Evolutionary conservation across 2,888 invertebrate species (phyloP).

Genomic region (Harpalus rubripes): DNA sequence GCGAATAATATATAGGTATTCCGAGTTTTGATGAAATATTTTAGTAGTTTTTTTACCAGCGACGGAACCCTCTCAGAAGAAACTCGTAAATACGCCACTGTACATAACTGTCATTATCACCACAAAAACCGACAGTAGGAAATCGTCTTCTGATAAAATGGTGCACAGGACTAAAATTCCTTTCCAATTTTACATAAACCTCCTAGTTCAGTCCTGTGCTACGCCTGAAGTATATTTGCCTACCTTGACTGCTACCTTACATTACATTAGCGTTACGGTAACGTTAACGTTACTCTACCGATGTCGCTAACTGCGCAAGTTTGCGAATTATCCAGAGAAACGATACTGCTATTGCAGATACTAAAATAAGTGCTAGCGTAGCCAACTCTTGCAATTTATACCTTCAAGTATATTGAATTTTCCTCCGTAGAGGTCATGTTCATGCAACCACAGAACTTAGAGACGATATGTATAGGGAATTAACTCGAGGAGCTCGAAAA

Average conservation of each 20-base stretch:
- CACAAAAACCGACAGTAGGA: no score
- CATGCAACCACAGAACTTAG: neutral
- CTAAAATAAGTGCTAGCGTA: slow-evolving; percentile 18
- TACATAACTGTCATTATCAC: no score
- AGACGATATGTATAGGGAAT: neutral
- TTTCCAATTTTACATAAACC: neutral
- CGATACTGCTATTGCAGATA: slow-evolving; percentile 27
- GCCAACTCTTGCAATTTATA: slow-evolving; percentile 1
- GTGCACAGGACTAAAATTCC: no score
- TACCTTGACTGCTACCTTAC: neutral
- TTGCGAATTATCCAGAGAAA: slow-evolving; percentile 35
- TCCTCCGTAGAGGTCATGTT: neutral
- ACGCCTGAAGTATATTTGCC: neutral
- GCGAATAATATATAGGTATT: no score
- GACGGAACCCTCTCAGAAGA: no score
- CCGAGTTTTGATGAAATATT: no score
- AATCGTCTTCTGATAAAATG: no score
- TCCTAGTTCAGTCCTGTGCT: neutral
- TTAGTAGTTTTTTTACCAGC: no score
- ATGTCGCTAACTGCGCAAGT: slow-evolving; percentile 37
- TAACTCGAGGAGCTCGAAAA: neutral
- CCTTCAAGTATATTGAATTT: neutral
- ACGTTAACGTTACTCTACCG: slow-evolving; percentile 16
- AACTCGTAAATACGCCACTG: no score
- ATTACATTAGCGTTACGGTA: slow-evolving; percentile 16